phyloP scores from a whole-genome alignment of 2,888 invertebrate species.

The Tetropium fuscum region DNA sequence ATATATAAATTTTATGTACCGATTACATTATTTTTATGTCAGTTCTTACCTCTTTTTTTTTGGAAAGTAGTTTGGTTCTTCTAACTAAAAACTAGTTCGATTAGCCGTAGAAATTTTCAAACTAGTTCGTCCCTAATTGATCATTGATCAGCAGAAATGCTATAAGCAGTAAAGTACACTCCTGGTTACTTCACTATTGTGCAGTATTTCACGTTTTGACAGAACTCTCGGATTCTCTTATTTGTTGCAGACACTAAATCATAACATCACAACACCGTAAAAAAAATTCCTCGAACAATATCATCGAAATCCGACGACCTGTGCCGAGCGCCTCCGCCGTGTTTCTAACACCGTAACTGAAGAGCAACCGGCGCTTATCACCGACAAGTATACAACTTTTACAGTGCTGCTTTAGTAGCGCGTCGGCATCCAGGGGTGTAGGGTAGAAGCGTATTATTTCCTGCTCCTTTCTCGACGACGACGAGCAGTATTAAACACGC shows the following conservation, averaged over 20 bases:
- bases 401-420: constrained; percentile 36
- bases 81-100: too few relatives aligned
- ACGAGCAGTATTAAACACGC: constrained; percentile 14
- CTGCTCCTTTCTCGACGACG: constrained; percentile 18
- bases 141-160: too few relatives aligned
- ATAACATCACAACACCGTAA: constrained; percentile 20
- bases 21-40: too few relatives aligned
- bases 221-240: background rate
- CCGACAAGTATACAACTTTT: constrained; percentile 11
- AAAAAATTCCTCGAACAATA: constrained; percentile 25
- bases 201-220: background rate
- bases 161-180: too few relatives aligned
- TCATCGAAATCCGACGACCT: constrained; percentile 29
- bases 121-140: too few relatives aligned
- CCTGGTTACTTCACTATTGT: background rate
- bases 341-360: constrained; percentile 29
- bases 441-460: constrained; percentile 27
- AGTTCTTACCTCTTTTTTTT: too few relatives aligned
- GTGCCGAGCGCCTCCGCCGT: constrained; percentile 24
- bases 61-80: too few relatives aligned
- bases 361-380: constrained; percentile 32
- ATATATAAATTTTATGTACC: too few relatives aligned
- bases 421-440: constrained; percentile 32
- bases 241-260: constrained; percentile 10
- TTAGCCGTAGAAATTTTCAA: too few relatives aligned